phyloP scores from a whole-genome alignment of 2,797 vertebrate species.

The Onychomys leucogaster region DNA sequence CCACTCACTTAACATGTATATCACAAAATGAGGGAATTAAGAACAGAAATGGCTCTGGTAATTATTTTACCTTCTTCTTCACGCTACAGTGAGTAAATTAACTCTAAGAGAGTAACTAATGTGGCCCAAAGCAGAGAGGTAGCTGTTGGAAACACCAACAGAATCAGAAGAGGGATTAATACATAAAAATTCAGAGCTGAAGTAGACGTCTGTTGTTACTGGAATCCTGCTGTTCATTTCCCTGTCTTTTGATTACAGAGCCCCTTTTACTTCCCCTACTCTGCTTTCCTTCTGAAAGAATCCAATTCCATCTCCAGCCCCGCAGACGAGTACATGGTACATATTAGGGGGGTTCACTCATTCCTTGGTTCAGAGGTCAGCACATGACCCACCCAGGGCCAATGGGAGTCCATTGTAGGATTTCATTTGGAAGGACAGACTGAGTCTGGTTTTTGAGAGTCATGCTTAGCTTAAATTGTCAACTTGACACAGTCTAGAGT shows the following conservation, averaged over 20 bases:
- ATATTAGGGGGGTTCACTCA: background rate
- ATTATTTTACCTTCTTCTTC: conserved; percentile 15
- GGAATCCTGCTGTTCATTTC: background rate
- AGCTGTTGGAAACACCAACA: background rate
- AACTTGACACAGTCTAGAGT: background rate
- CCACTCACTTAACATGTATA: background rate
- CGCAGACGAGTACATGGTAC: background rate
- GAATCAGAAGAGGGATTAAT: conserved; percentile 8
- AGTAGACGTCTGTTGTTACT: background rate
- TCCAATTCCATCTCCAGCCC: background rate
- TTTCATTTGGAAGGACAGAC: background rate
- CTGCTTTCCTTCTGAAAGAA: background rate
- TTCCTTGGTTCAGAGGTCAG: background rate
- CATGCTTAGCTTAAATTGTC: background rate
- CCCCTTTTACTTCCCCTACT: background rate
- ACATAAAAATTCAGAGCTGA: background rate
- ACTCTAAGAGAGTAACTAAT: background rate
- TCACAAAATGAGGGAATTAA: background rate
- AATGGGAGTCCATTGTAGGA: background rate
- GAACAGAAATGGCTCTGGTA: conserved; percentile 1
- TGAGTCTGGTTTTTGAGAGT: background rate
- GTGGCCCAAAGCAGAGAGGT: background rate
- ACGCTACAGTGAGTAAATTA: conserved; percentile 35
- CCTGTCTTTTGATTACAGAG: background rate
- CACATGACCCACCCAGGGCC: background rate